Base-by-base conservation (phyloP, 2,888 invertebrate genomes). In the Phyto melanocephala region DNA sequence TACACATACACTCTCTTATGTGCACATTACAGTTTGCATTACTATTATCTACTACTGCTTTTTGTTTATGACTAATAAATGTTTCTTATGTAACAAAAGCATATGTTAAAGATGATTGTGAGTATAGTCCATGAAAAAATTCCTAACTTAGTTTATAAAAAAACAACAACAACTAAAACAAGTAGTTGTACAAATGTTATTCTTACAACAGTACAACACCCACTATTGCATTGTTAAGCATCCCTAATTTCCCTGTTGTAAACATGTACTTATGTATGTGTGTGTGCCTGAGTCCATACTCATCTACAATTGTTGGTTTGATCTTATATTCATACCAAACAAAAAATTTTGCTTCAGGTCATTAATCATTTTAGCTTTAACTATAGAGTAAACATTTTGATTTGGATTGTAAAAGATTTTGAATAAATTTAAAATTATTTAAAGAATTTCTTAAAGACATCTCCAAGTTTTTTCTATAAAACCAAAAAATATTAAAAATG, bases 361-460 rank as follows among this genome's bases (percentile, higher is more conserved):
- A 80, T 80, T 75, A 80, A 80, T 80, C 80, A 80, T 75, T 70
- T 56, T 50, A 65, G 3, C 20, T 75, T 70, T 65, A 62, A 33
- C 22, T 15, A 42, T 24, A 40, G 20, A 50, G 13, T 35, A 45
- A 28, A 28, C 3, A 28, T 28, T 28, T 3, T 28, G 3, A 28
- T 5, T 3, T 28, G 3, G 6, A 28, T 5, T 6, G 6, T 28
- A 28, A 6, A 6, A 28, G 6, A 6, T 28, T 28, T 28, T 28
- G 28, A n/a, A n/a, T n/a, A n/a, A n/a, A n/a, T n/a, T n/a, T n/a
- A n/a, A n/a, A n/a, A n/a, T n/a, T n/a, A n/a, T n/a, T n/a, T n/a
- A n/a, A n/a, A n/a, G n/a, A n/a, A n/a, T n/a, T n/a, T n/a, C n/a
- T n/a, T n/a, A n/a, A n/a, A n/a, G n/a, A n/a, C n/a, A n/a, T n/a